A percentile compares a stretch with the other conserved stretches of the same genome.
Conservation (phyloP, 2,888 invertebrate genomes). For the Trissolcus brochymenae region DNA sequence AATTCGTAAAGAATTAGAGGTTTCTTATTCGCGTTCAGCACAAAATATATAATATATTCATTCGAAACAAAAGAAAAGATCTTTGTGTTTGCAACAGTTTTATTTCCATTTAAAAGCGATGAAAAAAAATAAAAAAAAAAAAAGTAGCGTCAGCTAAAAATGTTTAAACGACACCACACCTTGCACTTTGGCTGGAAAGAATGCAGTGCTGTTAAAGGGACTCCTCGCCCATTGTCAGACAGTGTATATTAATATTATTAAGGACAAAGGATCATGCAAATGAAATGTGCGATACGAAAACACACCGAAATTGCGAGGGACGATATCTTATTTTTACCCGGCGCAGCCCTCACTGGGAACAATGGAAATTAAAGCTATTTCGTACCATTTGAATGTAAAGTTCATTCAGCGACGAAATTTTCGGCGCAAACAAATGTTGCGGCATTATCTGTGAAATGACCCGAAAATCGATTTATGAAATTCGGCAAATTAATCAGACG, state of each 20-base stretch:
- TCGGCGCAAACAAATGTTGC: slow-evolving; percentile 18
- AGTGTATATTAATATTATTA: slow-evolving; percentile 49
- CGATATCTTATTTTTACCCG: slow-evolving; percentile 44
- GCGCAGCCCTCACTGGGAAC: slow-evolving; percentile 31
- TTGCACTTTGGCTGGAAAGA: slow-evolving; percentile 23
- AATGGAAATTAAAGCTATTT: slow-evolving; percentile 44
- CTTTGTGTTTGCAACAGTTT: slow-evolving; percentile 18
- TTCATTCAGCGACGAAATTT: slow-evolving; percentile 22
- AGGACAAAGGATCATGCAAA: slow-evolving; percentile 54
- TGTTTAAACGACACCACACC: slow-evolving; percentile 31
- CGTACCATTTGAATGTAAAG: slow-evolving; percentile 43
- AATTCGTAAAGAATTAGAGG: slow-evolving; percentile 13
- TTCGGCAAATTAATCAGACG: slow-evolving; percentile 7
- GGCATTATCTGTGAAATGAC: slow-evolving; percentile 16
- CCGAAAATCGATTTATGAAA: too few relatives aligned
- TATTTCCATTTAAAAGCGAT: slow-evolving; percentile 33
- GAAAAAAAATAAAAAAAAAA: slow-evolving; percentile 7
- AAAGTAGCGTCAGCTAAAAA: slow-evolving; percentile 17
- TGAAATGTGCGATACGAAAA: slow-evolving; percentile 50
- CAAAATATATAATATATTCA: slow-evolving; percentile 13
- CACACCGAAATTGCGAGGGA: slow-evolving; percentile 46
- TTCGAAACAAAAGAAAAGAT: slow-evolving; percentile 31
- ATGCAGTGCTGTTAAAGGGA: slow-evolving; percentile 25
- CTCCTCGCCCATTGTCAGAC: slow-evolving; percentile 22
- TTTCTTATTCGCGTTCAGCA: not conserved